A percentile compares a stretch with the other conserved stretches of the same genome.
Evolutionary conservation across 2,888 invertebrate genomes (phyloP).

Genomic region (Cenopis cana): DNA sequence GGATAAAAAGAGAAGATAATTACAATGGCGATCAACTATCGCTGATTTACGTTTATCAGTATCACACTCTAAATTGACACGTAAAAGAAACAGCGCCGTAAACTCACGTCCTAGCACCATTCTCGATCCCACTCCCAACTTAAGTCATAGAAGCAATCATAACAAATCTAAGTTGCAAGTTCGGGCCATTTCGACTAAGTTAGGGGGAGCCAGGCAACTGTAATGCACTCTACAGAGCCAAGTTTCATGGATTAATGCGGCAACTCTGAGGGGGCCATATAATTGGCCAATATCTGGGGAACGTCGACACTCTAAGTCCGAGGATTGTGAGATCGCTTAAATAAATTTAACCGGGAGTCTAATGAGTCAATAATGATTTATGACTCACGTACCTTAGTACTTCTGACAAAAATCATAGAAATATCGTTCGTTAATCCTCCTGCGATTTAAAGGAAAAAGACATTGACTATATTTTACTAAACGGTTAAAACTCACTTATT

Average conservation of each 20-base stretch:
- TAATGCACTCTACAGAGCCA: constrained; percentile 41
- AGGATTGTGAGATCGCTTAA: background rate
- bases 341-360: constrained; percentile 2
- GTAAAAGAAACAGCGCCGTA: constrained; percentile 12
- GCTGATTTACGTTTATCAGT: background rate
- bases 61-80: constrained; percentile 6
- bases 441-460: too few relatives aligned
- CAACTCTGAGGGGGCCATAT: constrained; percentile 31
- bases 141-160: constrained; percentile 44
- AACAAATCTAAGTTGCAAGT: constrained; percentile 44
- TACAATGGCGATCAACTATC: too few relatives aligned
- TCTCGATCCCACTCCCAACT: constrained; percentile 37
- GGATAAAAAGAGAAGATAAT: too few relatives aligned
- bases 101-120: constrained; percentile 20
- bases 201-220: constrained; percentile 40
- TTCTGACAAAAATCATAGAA: background rate
- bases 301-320: constrained; percentile 28
- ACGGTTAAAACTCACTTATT: background rate
- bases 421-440: background rate
- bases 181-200: constrained; percentile 40
- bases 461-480: too few relatives aligned
- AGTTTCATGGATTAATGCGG: constrained; percentile 41
- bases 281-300: constrained; percentile 43
- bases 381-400: background rate
- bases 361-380: background rate